Base-by-base conservation (phyloP, 2,113 vertebrate species). In the Seriola dumerili region DNA sequence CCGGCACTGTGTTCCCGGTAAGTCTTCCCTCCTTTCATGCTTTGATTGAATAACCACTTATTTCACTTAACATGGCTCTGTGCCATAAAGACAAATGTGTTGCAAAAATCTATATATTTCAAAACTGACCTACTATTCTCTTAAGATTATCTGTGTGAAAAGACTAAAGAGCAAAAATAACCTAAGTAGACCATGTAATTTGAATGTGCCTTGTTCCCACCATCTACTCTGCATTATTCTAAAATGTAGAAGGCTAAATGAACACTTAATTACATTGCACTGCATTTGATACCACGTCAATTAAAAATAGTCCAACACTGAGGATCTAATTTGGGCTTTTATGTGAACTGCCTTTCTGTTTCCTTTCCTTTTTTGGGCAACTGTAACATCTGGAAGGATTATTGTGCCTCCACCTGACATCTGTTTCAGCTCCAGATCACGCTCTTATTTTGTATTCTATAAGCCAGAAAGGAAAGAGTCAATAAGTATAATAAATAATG, bases 1-100 rank as follows among this genome's bases (percentile, higher is more conserved):
- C 50, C 13, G 32, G 12, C 55, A 17, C 13, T 4, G n/a, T 17
- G 63, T 75, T 38, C 67, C 69, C 4, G 82, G 89, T 91, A 63
- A 88, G 88, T 88, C 57, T 66, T 5, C 4, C 32, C 4, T 12
- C n/a, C 8, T 71, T 16, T 68, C 32, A 12, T 46, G 13, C 34
- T 76, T 19, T 81, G 8, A 68, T 58, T 21, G 4, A 38, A 58
- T 7, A 8, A 36, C 4, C 32, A 40, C 50, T 36, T 17, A 48
- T 23, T 19, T 72, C n/a, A 29, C 7, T 64, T 36, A 8, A 61
- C 17, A 4, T 21, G 19, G 36, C n/a, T 76, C 25, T 57, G 58
- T 64, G 73, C 1, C 13, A 48, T 40, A 32, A 8, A 21, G 6
- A 84, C 4, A 25, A 40, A 2, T 46, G 3, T n/a, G 23, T 71